Base-by-base conservation (phyloP, 2,888 invertebrate genomes). In the Tetragonisca angustula region DNA sequence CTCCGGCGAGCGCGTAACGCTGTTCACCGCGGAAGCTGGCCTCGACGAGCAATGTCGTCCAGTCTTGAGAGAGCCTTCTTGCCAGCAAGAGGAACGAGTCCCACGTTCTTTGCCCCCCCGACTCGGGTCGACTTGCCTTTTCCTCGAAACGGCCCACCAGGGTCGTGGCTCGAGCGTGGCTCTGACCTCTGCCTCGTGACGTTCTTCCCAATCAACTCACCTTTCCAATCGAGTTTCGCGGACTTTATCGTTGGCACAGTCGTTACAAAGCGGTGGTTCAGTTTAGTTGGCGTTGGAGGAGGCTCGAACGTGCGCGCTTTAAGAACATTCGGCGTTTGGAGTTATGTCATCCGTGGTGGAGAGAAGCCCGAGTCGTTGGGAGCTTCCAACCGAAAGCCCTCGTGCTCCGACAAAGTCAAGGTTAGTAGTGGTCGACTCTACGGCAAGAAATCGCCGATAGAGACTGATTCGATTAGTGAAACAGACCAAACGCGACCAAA, bases 21-120 rank as follows among this genome's bases (percentile, higher is more conserved):
- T 62, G 88, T 80, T 87, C 86, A 91, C 90, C 91, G 84, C 92
- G 93, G 92, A 92, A 92, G 92, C 91, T 92, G 92, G 91, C 92
- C 90, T 92, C 91, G 90, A 84, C 91, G 77, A 90, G 92, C 92
- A 92, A 92, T 93, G 92, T 93, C 92, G 92, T 90, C 89, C 92
- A 92, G 93, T 93, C 92, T 92, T 87, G 89, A 90, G 88, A 91
- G 90, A 92, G 89, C 91, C 92, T 92, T 90, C 92, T 90, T 85
- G 84, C 90, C 85, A 89, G 86, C 75, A 88, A 89, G 86, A 87
- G 88, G 86, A 88, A 87, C 90, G 83, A 81, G 62, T 59, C 61
- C 54, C 43, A n/a, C 21, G 17, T 32, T 32, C 24, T 27, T 32
- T 69, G 36, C 49, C 36, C 64, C 73, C 73, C 2, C 27, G n/a